A percentile compares a stretch with the other conserved stretches of the same genome.
Evolutionary conservation across 2,113 vertebrate species (phyloP).

Genomic region (Pseudorasbora parva): DNA sequence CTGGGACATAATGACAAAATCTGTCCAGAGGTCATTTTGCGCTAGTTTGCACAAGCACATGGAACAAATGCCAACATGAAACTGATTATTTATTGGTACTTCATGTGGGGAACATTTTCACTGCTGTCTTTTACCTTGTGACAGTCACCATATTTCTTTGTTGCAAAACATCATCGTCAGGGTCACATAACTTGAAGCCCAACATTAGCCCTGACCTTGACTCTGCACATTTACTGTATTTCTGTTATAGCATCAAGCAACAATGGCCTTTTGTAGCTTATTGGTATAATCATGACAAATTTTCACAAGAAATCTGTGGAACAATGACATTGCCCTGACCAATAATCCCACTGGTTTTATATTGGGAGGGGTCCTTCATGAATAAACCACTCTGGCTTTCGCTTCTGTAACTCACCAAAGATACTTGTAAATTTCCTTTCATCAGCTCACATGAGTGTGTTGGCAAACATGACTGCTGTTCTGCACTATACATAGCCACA

Average conservation of each 20-base stretch:
- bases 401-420: not conserved
- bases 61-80: not conserved
- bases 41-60: not conserved
- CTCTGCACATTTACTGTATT: not conserved
- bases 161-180: not conserved
- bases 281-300: not conserved
- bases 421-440: not conserved
- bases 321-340: not conserved
- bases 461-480: constrained; percentile 53
- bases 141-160: not conserved
- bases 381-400: not conserved
- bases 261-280: not conserved
- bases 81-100: not conserved
- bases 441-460: constrained; percentile 55
- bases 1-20: not conserved
- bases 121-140: not conserved
- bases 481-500: constrained; percentile 52
- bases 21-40: not conserved
- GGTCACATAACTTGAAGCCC: not conserved
- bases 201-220: not conserved
- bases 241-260: not conserved
- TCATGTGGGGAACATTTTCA: not conserved
- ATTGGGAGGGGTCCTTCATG: not conserved
- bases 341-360: not conserved
- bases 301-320: not conserved